Base-by-base conservation (phyloP, 2,888 invertebrate species). In the Apodemia zela region DNA sequence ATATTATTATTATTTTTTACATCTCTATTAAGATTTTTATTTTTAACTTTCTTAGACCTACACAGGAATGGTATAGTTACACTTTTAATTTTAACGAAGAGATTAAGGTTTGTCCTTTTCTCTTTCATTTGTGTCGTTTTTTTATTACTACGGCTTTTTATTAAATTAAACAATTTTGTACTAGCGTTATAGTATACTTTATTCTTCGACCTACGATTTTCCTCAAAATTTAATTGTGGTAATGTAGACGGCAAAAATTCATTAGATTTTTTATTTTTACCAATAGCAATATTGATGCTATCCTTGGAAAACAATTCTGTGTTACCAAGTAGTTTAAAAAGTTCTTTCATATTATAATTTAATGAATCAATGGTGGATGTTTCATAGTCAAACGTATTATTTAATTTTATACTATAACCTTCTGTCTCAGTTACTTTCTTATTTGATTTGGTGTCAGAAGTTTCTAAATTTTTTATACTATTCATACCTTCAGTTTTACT, bases 301-400 rank as follows among this genome's bases (percentile, higher is more conserved):
- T 21, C 15, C 21, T 54, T 25, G 15, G 54, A 54, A 18, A 4
- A 49, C 15, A 42, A 15, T 42, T 42, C 42, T 54, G 54, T n/a
- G 49, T 49, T 65, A 35, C 51, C 71, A 18, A 78, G 68, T 61
- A 80, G 65, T 63, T 74, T 75, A 13, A 77, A 68, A 0, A 81
- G 69, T 59, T 77, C 72, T 57, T 76, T 72, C 17, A 81, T 74
- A 62, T 77, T 72, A 18, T 69, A 35, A 29, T 64, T 72, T 42
- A 75, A 65, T 13, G 71, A 66, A 29, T 74, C 69, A 1, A 38
- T 21, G 6, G 66, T 60, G 33, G 60, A 18, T 21, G 60, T 35
- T 42, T 67, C 29, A 42, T 66, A 49, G 45, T 63, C 54, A 35
- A 35, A 17, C 7, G 61, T 18, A 10, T 47, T 61, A 15, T 1